These are phyloP conservation scores for Trichoplusia ni DNA, from an alignment of 1,140 invertebrate species.

Conservation along the genomic window DNA sequence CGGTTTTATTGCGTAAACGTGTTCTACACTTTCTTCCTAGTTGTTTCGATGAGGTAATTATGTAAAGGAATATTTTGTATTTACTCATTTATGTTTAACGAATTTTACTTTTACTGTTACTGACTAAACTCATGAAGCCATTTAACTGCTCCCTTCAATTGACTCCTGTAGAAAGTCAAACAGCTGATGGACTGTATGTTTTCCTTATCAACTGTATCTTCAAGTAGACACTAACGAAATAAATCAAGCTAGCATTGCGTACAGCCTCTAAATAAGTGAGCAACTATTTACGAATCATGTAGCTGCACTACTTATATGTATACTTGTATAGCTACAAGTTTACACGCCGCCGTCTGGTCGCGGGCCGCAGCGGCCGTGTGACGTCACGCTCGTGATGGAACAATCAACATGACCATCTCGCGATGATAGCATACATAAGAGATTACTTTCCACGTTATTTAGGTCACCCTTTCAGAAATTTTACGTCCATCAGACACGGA, in stretches of 20 bases:
- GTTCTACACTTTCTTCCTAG: conserved; percentile 19
- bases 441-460: conserved; percentile 29
- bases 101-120: no score
- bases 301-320: neutral
- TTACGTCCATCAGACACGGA: conserved; percentile 34
- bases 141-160: no score
- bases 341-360: conserved; percentile 32
- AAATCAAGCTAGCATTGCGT: conserved; percentile 10
- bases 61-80: neutral
- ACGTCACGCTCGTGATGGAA: conserved; percentile 38
- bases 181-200: conserved; percentile 19
- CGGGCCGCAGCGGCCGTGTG: conserved; percentile 16
- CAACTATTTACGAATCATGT: conserved; percentile 26
- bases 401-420: conserved; percentile 31
- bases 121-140: no score
- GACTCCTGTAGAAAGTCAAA: neutral
- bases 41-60: neutral
- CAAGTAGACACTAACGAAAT: conserved; percentile 19
- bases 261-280: conserved; percentile 22
- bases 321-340: conserved; percentile 26
- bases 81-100: conserved; percentile 17
- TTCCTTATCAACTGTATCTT: neutral
- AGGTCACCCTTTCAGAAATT: conserved; percentile 38
- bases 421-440: conserved; percentile 16
- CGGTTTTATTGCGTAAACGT: conserved; percentile 18